Evolutionary conservation across 2,888 invertebrate species (phyloP).

Genomic region (Lithophane leautieri): DNA sequence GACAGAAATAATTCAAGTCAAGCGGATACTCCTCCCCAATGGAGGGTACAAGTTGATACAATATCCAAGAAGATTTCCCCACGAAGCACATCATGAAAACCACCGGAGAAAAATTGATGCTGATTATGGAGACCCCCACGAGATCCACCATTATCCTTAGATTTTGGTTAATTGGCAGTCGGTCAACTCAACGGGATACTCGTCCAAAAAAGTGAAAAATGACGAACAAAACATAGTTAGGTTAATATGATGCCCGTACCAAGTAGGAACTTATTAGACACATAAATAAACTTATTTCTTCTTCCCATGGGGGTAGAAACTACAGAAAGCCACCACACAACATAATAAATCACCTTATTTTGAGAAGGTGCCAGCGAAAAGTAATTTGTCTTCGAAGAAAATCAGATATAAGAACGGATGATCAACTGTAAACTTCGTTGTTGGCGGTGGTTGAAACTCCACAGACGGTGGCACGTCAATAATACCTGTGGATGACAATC

Average conservation of each 20-base stretch:
- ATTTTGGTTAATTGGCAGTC: neutral
- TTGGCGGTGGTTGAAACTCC: slow-evolving; percentile 52
- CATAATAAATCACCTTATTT: slow-evolving; percentile 51
- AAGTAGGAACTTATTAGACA: neutral
- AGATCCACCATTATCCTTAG: neutral
- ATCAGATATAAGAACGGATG: slow-evolving; percentile 74
- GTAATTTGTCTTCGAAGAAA: slow-evolving; percentile 69
- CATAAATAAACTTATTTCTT: too few species aligned
- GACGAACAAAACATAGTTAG: slow-evolving; percentile 1
- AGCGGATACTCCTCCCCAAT: neutral
- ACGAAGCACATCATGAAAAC: neutral
- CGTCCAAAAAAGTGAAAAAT: slow-evolving; percentile 6
- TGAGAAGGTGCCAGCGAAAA: slow-evolving; percentile 73
- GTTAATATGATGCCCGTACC: neutral
- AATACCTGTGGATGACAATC: slow-evolving; percentile 50
- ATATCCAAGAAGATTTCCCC: neutral
- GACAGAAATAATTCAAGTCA: neutral
- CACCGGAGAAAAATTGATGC: slow-evolving; percentile 7
- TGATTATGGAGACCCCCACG: slow-evolving; percentile 1
- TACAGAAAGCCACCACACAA: too few species aligned
- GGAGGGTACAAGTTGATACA: neutral
- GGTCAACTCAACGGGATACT: neutral
- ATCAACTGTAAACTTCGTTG: slow-evolving; percentile 70
- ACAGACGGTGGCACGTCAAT: slow-evolving; percentile 49
- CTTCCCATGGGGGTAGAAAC: too few species aligned